These are phyloP conservation scores for Ambastaia sidthimunki DNA, from an alignment of 2,797 vertebrate genomes.

Conservation along the genomic window DNA sequence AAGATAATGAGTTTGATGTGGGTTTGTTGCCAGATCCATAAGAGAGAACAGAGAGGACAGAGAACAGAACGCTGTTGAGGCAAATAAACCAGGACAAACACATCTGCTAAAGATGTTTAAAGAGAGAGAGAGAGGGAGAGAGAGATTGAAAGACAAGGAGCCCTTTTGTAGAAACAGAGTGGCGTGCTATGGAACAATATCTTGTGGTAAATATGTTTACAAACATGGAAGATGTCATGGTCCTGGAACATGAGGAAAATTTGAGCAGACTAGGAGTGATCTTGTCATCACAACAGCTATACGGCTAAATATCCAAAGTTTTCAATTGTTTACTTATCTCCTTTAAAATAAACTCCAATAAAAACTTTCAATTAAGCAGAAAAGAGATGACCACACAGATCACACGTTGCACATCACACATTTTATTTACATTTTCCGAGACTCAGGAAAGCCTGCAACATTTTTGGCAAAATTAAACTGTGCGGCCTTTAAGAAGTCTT, in stretches of 20 bases:
- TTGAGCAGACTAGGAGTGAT: not conserved
- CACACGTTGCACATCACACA: not conserved
- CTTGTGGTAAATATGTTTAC: constrained; percentile 34
- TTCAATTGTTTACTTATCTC: not conserved
- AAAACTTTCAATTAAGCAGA: constrained; percentile 10
- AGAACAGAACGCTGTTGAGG: constrained; percentile 20
- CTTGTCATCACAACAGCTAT: not conserved
- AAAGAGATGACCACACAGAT: not conserved
- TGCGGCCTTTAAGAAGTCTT: too few species aligned
- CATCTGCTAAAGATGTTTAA: constrained; percentile 67
- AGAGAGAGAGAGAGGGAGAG: constrained; percentile 41
- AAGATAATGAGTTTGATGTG: constrained; percentile 13
- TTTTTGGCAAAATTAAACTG: too few species aligned
- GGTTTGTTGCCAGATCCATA: not conserved
- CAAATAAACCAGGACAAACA: constrained; percentile 44
- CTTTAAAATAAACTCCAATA: constrained; percentile 9
- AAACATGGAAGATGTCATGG: constrained; percentile 18
- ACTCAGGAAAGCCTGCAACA: not conserved
- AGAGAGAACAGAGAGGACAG: constrained; percentile 25
- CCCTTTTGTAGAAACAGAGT: constrained; percentile 10
- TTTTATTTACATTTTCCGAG: not conserved
- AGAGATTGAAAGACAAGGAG: not conserved
- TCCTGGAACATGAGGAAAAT: not conserved
- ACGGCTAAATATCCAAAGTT: not conserved
- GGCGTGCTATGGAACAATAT: constrained; percentile 20